Evolutionary conservation across 53 echinoderm and acorn worm genomes (phyloP).

Genomic region (Apostichopus leukothele): DNA sequence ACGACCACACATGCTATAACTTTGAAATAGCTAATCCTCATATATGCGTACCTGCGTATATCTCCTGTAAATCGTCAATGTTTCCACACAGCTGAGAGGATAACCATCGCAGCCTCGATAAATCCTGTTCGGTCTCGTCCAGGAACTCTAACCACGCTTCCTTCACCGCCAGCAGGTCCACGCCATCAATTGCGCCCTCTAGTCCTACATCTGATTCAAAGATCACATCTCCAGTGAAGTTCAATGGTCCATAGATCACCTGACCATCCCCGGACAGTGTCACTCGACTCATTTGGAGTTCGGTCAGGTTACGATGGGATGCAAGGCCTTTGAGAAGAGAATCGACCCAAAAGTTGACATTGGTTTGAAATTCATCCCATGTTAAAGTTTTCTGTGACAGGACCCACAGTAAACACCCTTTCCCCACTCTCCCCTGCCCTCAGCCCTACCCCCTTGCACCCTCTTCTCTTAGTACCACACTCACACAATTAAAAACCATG

Average conservation of each 20-base stretch:
- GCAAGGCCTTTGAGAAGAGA: conserved; percentile 40
- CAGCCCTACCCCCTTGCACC: too few species aligned
- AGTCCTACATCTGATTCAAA: conserved; percentile 39
- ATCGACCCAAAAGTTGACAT: too few species aligned
- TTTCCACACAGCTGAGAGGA: conserved; percentile 26
- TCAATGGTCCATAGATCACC: conserved; percentile 27
- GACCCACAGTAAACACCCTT: too few species aligned
- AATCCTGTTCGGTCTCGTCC: not conserved
- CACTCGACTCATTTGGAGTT: conserved; percentile 42
- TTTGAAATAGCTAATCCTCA: too few species aligned
- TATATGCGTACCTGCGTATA: conserved; percentile 7
- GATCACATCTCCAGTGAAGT: conserved; percentile 42
- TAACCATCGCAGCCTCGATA: conserved; percentile 2
- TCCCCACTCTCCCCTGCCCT: too few species aligned
- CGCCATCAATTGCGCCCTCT: conserved; percentile 41
- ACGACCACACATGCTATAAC: too few species aligned
- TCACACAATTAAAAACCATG: too few species aligned
- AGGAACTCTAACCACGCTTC: not conserved
- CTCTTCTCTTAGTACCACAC: too few species aligned
- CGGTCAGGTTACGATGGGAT: conserved; percentile 31
- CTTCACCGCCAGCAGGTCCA: conserved; percentile 40
- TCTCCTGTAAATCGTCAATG: conserved; percentile 40
- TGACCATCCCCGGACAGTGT: conserved; percentile 46
- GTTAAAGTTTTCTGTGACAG: too few species aligned
- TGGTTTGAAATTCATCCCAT: too few species aligned